These are phyloP conservation scores for Brotula barbata DNA, from an alignment of 2,797 vertebrate species.

Conservation along the genomic window DNA sequence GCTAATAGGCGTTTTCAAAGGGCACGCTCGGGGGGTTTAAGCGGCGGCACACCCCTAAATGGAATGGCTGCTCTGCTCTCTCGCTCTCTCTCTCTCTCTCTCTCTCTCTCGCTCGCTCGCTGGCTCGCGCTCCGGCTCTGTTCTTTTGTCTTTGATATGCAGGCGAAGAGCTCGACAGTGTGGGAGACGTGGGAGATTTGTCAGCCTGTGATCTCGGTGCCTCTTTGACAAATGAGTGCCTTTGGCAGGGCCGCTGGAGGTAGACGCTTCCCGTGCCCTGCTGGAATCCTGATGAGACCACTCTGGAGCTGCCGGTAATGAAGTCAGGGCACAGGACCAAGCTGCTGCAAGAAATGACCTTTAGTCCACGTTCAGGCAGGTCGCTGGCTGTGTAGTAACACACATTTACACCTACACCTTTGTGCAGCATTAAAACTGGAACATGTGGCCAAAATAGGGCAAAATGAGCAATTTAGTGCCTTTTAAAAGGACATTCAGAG, in stretches of 20 bases:
- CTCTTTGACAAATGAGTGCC: constrained; percentile 80
- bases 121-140: too few relatives aligned
- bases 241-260: constrained; percentile 74
- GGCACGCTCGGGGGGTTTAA: constrained; percentile 70
- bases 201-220: constrained; percentile 79
- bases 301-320: constrained; percentile 60
- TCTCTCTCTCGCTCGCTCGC: too few relatives aligned
- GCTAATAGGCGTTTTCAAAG: constrained; percentile 81
- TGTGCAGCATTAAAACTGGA: constrained; percentile 8
- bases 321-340: constrained; percentile 66
- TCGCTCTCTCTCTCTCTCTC: constrained; percentile 46
- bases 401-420: constrained; percentile 28
- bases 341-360: constrained; percentile 66
- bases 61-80: constrained; percentile 70
- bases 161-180: constrained; percentile 74
- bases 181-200: constrained; percentile 78
- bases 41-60: constrained; percentile 71
- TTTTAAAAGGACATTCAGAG: neutral
- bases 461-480: neutral
- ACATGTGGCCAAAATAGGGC: neutral
- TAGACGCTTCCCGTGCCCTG: constrained; percentile 61
- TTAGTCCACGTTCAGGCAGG: constrained; percentile 60
- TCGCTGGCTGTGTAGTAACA: constrained; percentile 42
- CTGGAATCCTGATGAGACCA: constrained; percentile 74
- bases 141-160: constrained; percentile 82